Evolutionary conservation across 2,797 vertebrate species (phyloP).

Genomic region (Orestias chungarensis): DNA sequence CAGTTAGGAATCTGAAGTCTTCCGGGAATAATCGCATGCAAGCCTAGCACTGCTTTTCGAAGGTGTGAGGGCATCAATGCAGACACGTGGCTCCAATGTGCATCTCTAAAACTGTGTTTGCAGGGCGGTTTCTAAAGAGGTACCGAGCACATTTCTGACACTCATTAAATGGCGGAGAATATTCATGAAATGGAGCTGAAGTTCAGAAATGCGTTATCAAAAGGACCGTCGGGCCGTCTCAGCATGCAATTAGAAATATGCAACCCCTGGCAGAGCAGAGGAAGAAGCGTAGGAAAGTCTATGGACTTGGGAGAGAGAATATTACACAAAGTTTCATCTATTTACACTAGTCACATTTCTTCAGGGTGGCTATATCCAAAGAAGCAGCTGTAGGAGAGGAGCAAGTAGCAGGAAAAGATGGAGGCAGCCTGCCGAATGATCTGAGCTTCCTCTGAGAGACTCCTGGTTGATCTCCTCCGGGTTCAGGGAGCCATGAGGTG

Average conservation of each 20-base stretch:
- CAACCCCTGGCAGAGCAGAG: constrained; percentile 51
- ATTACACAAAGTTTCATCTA: constrained; percentile 60
- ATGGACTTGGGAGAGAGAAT: constrained; percentile 39
- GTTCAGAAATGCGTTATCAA: constrained; percentile 62
- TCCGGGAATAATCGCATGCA: constrained; percentile 16
- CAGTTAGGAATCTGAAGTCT: constrained; percentile 18
- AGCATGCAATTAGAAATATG: constrained; percentile 69
- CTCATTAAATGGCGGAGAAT: constrained; percentile 59
- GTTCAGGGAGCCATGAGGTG: constrained; percentile 42
- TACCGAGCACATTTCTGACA: constrained; percentile 35
- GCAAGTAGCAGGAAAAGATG: constrained; percentile 42
- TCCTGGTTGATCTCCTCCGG: constrained; percentile 87
- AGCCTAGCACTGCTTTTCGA: constrained; percentile 17
- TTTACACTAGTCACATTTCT: constrained; percentile 50
- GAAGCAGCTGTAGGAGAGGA: constrained; percentile 50
- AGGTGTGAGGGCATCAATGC: constrained; percentile 23
- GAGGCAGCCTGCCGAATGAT: constrained; percentile 18
- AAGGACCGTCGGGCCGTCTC: constrained; percentile 56
- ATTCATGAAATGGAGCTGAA: constrained; percentile 56
- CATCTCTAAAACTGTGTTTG: constrained; percentile 38
- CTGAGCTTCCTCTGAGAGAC: constrained; percentile 78
- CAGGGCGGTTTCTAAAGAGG: constrained; percentile 32
- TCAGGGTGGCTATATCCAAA: constrained; percentile 60
- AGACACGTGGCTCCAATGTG: constrained; percentile 22
- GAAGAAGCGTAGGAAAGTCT: constrained; percentile 46